Evolutionary conservation across 1,140 invertebrate genomes (phyloP), one percentile per base, ranked within the genome.

Genomic region (Pteromalus puparum): DNA sequence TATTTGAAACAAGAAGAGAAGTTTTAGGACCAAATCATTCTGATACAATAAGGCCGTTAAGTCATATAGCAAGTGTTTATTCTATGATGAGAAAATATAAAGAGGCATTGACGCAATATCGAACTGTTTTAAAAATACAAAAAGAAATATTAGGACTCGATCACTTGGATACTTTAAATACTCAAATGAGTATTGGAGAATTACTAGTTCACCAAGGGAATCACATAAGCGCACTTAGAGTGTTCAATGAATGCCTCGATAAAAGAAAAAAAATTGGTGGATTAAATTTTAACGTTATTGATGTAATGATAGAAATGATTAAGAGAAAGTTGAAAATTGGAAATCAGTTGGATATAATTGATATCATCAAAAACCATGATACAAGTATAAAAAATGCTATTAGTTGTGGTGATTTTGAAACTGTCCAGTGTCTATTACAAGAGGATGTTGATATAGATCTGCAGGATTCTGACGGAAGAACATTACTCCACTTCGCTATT

Each of bases 11-110:
- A 2, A 85, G 79, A 15, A 87, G 86, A 78, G 78, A 78, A 5
- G 65, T 87, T 68, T 82, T 90, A 30, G 90, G 90, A 3, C 15
- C n/a, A 10, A 75, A 86, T 81, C 86, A 90, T 82, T 30, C 85
- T 6, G 88, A 89, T 74, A 90, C 90, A 13, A 46, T 90, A 12
- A 89, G 84, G 73, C 85, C 88, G 4, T 73, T 79, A 13, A 70
- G 78, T 74, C 83, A 75, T 26, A 86, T 87, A n/a, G 81, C 38
- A 42, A 24, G 24, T 7, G 12, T 85, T 42, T 65, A 82, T 5
- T 1, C 10, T 9, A 15, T 34, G 30, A 21, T 28, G n/a, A 70
- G 12, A 1, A 30, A 28, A 70, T 34, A 4, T 0, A 34, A 34
- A 34, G 30, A 34, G 30, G 30, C 4, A 34, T 34, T 34, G 6